Conservation (phyloP, 2,888 invertebrate genomes). For the Axea sp. region DNA sequence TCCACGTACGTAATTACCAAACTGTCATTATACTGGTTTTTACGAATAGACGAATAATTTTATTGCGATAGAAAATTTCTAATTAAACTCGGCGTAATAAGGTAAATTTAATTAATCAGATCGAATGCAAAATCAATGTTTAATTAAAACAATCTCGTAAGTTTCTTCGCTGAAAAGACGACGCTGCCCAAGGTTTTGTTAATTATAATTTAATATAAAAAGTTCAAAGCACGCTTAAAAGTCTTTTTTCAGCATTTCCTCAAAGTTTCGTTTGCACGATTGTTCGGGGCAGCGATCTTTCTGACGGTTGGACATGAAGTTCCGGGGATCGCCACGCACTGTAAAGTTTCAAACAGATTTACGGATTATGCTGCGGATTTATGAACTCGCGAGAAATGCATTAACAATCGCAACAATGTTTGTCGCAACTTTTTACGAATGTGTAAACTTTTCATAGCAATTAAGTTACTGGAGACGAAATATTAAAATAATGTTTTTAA, state of each 20-base stretch:
- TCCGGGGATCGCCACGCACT: too few species aligned
- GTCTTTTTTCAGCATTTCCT: too few species aligned
- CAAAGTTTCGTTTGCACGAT: too few species aligned
- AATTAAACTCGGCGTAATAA: conserved; percentile 16
- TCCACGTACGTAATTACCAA: too few species aligned
- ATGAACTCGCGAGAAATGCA: conserved; percentile 33
- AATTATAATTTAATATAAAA: conserved; percentile 10
- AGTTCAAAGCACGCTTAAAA: too few species aligned
- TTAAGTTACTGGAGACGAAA: conserved; percentile 8
- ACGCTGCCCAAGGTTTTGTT: too few species aligned
- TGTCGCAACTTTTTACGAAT: conserved; percentile 16
- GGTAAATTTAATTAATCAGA: conserved; percentile 8
- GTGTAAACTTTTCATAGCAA: conserved; percentile 4
- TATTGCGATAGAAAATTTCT: conserved; percentile 6
- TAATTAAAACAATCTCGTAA: conserved; percentile 25
- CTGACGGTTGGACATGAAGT: too few species aligned
- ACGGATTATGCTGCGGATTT: conserved; percentile 25
- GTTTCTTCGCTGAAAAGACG: background rate
- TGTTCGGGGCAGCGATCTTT: too few species aligned
- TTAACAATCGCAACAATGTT: conserved; percentile 12
- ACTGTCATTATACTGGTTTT: background rate
- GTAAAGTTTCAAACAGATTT: conserved; percentile 38
- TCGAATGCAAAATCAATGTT: conserved; percentile 2
- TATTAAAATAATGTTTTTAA: background rate
- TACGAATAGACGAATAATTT: conserved; percentile 1